Evolutionary conservation across 2,888 invertebrate genomes (phyloP), one percentile per base, ranked within the genome.

Genomic region (Eupeodes luniger): DNA sequence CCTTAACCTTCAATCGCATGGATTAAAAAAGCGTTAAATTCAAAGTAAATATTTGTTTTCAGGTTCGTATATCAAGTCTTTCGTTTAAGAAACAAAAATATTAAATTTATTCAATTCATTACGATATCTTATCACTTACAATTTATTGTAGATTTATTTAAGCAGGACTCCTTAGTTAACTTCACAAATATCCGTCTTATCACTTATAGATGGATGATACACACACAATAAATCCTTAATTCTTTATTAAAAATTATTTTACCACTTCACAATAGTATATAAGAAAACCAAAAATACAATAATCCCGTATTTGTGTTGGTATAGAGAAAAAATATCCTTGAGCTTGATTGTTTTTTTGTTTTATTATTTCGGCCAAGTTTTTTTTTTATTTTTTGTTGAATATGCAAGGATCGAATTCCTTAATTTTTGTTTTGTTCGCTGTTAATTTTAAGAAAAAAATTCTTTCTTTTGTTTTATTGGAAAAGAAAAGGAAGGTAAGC

Each of bases 401-500:
- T 12, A 36, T 53, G 53, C 19, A 12, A 40, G 47, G 66, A 66
- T 66, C 9, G 59, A 19, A 44, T 81, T 80, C 66, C 40, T 67
- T 76, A 70, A 77, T 62, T 62, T 55, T 78, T 16, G 75, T 80
- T 59, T 62, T 81, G 27, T 27, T 27, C 27, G 27, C 27, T 27
- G 27, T 61, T 72, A 4, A 34, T 40, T 62, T 59, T 74, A 85
- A 40, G 0, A 7, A 7, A 40, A 19, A 40, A 76, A 64, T 75
- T 55, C 34, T 81, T 85, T 80, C 57, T 79, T 76, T 67, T 69
- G 34, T 67, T 78, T 55, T 79, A 36, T 59, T 89, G 80, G 83
- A 82, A 89, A 66, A 64, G 44, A 66, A 66, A 47, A 89, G 88
- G 80, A 89, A 90, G 91, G 90, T 90, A 91, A 90, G 92, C 93